Conservation (phyloP, 2,888 invertebrate species). For the Phaonia tiefii region DNA sequence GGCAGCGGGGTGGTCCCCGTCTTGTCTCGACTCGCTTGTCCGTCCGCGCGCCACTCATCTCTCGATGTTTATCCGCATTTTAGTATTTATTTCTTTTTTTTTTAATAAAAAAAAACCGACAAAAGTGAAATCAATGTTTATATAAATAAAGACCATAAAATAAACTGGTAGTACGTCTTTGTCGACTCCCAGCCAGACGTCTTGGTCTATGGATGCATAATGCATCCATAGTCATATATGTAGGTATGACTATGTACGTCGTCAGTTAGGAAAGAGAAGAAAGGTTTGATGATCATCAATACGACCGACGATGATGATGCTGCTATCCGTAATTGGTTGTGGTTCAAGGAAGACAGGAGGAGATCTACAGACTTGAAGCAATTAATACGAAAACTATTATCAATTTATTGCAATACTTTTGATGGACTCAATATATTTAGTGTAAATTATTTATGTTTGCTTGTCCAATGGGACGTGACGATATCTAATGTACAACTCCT, state of each 20-base stretch:
- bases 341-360: conserved; percentile 30
- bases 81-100: not conserved
- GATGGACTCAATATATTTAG: conserved; percentile 1
- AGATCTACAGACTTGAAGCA: conserved; percentile 41
- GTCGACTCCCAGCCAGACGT: not conserved
- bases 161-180: conserved; percentile 15
- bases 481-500: too few relatives aligned
- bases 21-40: not conserved
- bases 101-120: conserved; percentile 20
- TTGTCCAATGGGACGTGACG: not conserved
- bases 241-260: too few relatives aligned
- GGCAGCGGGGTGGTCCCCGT: not conserved
- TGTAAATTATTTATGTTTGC: conserved; percentile 17
- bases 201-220: too few relatives aligned
- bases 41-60: not conserved
- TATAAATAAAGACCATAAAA: conserved; percentile 32
- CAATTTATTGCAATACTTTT: conserved; percentile 38
- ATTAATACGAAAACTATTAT: conserved; percentile 52
- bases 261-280: not conserved
- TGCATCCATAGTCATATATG: not conserved
- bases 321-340: too few relatives aligned
- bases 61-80: conserved; percentile 45
- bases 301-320: too few relatives aligned
- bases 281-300: conserved; percentile 1
- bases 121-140: conserved; percentile 62